Evolutionary conservation across 2,113 vertebrate species (phyloP), one percentile per base, ranked within the genome.

Genomic region (Pseudorhombus dupliciocellatus): DNA sequence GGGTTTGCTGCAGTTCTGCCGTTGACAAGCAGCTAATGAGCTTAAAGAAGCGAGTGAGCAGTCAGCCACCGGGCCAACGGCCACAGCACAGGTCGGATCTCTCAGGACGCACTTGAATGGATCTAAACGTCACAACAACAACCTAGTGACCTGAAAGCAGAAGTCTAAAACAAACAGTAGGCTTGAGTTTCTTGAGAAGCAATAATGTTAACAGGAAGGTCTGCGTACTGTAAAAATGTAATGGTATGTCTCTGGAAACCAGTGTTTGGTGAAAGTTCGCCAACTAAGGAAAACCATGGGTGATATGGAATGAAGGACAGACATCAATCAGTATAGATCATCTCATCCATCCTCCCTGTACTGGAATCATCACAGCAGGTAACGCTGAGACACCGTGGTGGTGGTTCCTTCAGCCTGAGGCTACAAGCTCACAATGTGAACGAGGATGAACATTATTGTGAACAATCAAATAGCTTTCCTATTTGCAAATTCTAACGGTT

Each of bases 1-100:
- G 48, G 31, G 66, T 59, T 59, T 31, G 64, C 66, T 25, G 71
- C 1, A 18, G 18, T 2, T 42, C 42, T 42, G 31, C 24, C 40
- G 48, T 3, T 31, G 60, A 76, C 72, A 48, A 54, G 70, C 75
- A 63, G 73, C 55, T 79, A 85, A 76, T 79, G 48, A 68, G 70
- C 70, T 87, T 80, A 77, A 70, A 66, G 42, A 70, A 64, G 34
- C 2, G 22, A 72, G 69, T 14, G 34, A 63, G 57, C 66, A 22
- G 48, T 50, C 70, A 21, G 70, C 21, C 54, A 24, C 15, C 53
- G 24, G 7, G 16, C 25, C 20, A 54, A 3, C 70, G 4, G 44
- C 15, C 46, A 28, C 20, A 4, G 30, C 15, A 25, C 44, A 0
- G 21, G 2, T n/a, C 3, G 18, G 18, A 70, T 55, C 37, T 40